Base-by-base conservation (phyloP, 2,797 vertebrate genomes). In the Falco berigora region DNA sequence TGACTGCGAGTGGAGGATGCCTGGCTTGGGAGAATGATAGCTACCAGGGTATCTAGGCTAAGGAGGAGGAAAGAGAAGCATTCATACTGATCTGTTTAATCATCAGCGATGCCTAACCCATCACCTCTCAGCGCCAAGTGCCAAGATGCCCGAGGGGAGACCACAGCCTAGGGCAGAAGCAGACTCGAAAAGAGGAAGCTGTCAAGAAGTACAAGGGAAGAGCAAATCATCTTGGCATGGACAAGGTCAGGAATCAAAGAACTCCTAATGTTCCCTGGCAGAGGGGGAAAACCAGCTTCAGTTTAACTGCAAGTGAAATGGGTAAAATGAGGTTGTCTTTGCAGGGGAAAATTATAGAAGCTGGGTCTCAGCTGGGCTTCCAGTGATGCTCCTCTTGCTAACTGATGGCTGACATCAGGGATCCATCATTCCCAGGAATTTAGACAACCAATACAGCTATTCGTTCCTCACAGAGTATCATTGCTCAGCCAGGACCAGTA, bases 401-500 rank as follows among this genome's bases (percentile, higher is more conserved):
- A 14, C 19, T 10, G 56, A 28, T 28, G 27, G 20, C 30, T 75
- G 81, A 17, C 24, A 16, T 4, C 72, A 62, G 62, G 49, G 59
- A 64, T 40, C 55, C 13, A 63, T n/a, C 32, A 4, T 59, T 52
- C 55, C 86, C 3, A 1, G 76, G 61, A 55, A 14, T 22, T n/a
- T 68, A 32, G n/a, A 20, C 32, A 66, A 12, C 16, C 38, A 24
- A 5, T 3, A 27, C 24, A 49, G 42, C 32, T 42, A 3, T 30
- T 30, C n/a, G 6, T 38, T 49, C n/a, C 64, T 49, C 27, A 6
- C 2, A 3, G 27, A 2, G 5, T 4, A 28, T 0, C 20, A 22
- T 9, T 58, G 11, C 17, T 42, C 58, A 56, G 16, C 14, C 83
- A 56, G 27, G 15, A 63, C 52, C 28, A 20, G n/a, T 3, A 34